A percentile compares a stretch with the other conserved stretches of the same genome.
These are phyloP conservation scores for Microplitis demolitor DNA, from an alignment of 1,140 invertebrate genomes.

Conservation along the genomic window DNA sequence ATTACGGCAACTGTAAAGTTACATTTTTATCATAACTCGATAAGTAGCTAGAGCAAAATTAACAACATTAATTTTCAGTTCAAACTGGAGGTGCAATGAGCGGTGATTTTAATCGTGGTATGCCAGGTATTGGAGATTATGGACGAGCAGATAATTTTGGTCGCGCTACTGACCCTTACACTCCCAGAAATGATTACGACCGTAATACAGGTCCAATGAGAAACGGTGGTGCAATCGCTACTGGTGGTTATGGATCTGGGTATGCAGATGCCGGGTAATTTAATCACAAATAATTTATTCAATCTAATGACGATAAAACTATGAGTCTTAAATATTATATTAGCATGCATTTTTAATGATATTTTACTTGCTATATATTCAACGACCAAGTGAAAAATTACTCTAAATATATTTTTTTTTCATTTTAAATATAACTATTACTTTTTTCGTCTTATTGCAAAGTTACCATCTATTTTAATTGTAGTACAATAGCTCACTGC, in stretches of 20 bases:
- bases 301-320: too few relatives aligned
- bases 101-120: constrained; percentile 55
- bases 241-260: constrained; percentile 54
- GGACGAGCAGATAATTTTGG: constrained; percentile 57
- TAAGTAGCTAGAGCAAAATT: too few relatives aligned
- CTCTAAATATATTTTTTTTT: too few relatives aligned
- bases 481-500: too few relatives aligned
- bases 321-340: too few relatives aligned
- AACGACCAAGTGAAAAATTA: too few relatives aligned
- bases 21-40: background rate
- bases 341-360: too few relatives aligned
- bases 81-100: constrained; percentile 52
- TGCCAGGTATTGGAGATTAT: constrained; percentile 55
- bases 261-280: constrained; percentile 56
- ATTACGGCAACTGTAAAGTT: constrained; percentile 47
- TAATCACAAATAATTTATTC: constrained; percentile 33
- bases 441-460: too few relatives aligned
- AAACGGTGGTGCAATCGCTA: constrained; percentile 55
- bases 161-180: constrained; percentile 55
- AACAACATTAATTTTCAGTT: constrained; percentile 17
- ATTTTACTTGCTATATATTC: too few relatives aligned
- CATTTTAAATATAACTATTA: too few relatives aligned
- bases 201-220: constrained; percentile 57
- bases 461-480: too few relatives aligned
- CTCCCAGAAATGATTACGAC: constrained; percentile 56